These are phyloP conservation scores for Poecile atricapillus DNA, from an alignment of 2,113 vertebrate species.

Conservation along the genomic window DNA sequence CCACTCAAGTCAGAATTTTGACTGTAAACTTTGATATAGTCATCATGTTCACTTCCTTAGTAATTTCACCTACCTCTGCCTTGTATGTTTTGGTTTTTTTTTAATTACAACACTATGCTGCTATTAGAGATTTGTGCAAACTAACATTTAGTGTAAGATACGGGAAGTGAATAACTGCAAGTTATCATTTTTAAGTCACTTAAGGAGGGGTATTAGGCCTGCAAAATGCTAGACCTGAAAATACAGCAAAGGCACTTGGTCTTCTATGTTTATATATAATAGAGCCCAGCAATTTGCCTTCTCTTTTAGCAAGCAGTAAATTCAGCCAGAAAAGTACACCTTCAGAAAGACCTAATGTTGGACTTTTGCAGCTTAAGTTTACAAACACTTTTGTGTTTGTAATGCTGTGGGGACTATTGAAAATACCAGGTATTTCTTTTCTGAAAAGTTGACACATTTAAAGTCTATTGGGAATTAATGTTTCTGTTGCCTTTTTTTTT, in stretches of 20 bases:
- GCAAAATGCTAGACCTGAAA: neutral
- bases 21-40: neutral
- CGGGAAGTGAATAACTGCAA: neutral
- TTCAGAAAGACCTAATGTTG: neutral
- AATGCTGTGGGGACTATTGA: neutral
- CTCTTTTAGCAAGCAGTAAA: neutral
- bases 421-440: neutral
- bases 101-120: neutral
- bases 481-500: neutral
- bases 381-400: neutral
- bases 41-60: accelerated
- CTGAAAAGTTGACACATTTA: neutral
- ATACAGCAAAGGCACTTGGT: neutral
- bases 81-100: neutral
- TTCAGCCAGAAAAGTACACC: neutral
- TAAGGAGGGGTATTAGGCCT: neutral
- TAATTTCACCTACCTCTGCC: neutral
- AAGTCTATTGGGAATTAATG: neutral
- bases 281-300: neutral
- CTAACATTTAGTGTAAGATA: neutral
- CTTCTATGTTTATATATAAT: neutral
- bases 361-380: neutral
- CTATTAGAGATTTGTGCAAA: neutral
- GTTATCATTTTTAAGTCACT: neutral
- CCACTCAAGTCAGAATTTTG: neutral